Percentiles rank a stretch among this genome's conserved stretches.
Conservation (phyloP, 2,113 vertebrate genomes). For the Neodontobutis hainanensis region DNA sequence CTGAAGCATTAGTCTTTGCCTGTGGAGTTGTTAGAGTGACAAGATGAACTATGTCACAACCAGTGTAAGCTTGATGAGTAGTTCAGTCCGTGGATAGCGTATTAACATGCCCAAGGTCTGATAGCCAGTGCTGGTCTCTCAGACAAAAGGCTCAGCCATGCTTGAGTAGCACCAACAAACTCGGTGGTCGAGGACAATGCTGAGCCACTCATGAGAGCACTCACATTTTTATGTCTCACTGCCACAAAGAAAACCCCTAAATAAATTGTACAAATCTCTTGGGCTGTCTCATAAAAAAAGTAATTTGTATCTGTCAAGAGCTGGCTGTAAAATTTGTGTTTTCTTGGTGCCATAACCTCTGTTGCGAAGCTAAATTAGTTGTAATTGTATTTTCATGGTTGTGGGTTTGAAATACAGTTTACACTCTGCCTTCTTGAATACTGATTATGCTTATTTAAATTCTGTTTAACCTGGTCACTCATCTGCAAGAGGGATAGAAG, state of each 20-base stretch:
- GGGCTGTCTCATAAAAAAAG: background rate
- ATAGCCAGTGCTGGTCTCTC: conserved; percentile 37
- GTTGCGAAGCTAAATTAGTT: background rate
- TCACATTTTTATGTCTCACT: background rate
- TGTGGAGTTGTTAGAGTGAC: conserved; percentile 37
- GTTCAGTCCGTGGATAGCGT: conserved; percentile 24
- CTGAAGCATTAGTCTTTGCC: conserved; percentile 19
- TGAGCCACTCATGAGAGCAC: conserved; percentile 4
- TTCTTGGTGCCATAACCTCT: background rate
- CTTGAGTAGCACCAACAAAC: conserved; percentile 32
- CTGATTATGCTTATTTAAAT: background rate
- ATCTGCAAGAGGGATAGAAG: too few relatives aligned
- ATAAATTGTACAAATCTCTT: background rate
- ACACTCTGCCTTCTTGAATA: too few relatives aligned
- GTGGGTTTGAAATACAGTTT: too few relatives aligned
- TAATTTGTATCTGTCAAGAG: background rate
- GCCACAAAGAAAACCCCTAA: background rate
- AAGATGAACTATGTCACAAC: conserved; percentile 37
- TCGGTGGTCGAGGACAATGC: conserved; percentile 8
- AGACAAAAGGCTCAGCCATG: conserved; percentile 31
- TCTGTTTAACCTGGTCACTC: background rate
- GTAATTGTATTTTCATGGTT: background rate
- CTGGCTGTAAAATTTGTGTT: background rate
- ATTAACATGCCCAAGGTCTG: conserved; percentile 34
- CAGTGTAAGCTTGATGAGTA: conserved; percentile 15